Evolutionary conservation across 2,797 vertebrate species (phyloP), one percentile per base, ranked within the genome.

Genomic region (Heteromormyrus szaboi): DNA sequence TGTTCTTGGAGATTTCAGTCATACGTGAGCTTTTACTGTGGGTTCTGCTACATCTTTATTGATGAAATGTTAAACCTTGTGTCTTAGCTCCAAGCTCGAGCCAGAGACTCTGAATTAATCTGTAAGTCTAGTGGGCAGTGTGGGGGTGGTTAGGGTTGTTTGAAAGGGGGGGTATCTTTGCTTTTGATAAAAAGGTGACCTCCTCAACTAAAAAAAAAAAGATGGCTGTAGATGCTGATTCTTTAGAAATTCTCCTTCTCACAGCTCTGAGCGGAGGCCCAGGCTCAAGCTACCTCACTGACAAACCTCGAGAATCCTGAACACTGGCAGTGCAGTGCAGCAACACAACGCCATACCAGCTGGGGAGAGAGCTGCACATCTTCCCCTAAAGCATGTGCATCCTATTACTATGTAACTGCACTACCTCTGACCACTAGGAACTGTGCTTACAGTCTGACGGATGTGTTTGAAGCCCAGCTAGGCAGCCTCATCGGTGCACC

Each of bases 111-210:
- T 88, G 22, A 88, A 48, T 87, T 62, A 85, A 22, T 29, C 11
- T 62, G 41, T 85, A 41, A 85, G 33, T 17, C 41, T 56, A 41
- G 81, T 5, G 25, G 6, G 54, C 25, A 68, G 79, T 46, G 81
- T 14, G 19, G 56, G 33, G 83, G 81, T 17, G 41, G 56, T 76
- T 14, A 17, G 86, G 86, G 19, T n/a, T 8, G 56, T 8, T 44
- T 37, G 41, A 37, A 44, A 41, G 48, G 56, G 46, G 46, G 59
- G 7, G 6, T 29, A 14, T 62, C 76, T 56, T 88, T 37, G 33
- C 53, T 88, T 54, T 84, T 51, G 76, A 83, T 88, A 22, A 88
- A 79, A 48, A 14, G 22, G 9, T 88, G 88, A 85, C 76, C 88
- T 84, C 53, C 41, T 54, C 41, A n/a, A 62, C 2, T 9, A 62